Evolutionary conservation across 2,797 vertebrate genomes (phyloP), one percentile per base, ranked within the genome.

Genomic region (Hippocampus kuda): DNA sequence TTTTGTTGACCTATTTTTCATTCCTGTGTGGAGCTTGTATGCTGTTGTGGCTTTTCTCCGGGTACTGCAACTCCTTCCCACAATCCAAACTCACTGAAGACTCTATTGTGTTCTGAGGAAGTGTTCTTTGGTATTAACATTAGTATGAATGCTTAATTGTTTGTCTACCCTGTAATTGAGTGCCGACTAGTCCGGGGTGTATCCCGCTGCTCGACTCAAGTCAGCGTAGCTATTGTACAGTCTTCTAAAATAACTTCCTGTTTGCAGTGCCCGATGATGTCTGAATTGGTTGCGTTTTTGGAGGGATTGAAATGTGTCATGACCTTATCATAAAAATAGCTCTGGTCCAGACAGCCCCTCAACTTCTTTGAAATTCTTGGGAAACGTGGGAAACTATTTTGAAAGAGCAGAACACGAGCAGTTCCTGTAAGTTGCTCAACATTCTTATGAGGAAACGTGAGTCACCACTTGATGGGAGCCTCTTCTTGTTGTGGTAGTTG

Each of bases 291-390:
- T 13, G 5, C 13, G 8, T 4, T 59, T 30, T 20, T 9, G 44
- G 4, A 1, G 4, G 18, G 38, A 11, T n/a, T 24, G 12, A 41
- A 62, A 62, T 38, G 11, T 13, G 41, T 15, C 22, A 13, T 64
- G 41, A 64, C 41, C 34, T 20, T 44, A 41, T 64, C n/a, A 15
- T 64, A 5, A 64, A 63, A 64, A 64, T 64, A 64, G n/a, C 41
- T 24, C 62, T 12, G 10, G n/a, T 64, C 41, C 42, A 65, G 42
- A 46, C 63, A 63, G n/a, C 41, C 5, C 15, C 42, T 41, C 13
- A 1, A 6, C 63, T 65, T 48, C 27, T 48, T 48, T 62, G 1
- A 12, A 24, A 24, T 24, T 54, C 2, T 51, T 15, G 26, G 57
- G 27, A 44, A 63, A 44, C 5, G 24, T 24, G 62, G 62, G 62